Conservation (phyloP, 2,113 vertebrate genomes). For the Butorides virescens region DNA sequence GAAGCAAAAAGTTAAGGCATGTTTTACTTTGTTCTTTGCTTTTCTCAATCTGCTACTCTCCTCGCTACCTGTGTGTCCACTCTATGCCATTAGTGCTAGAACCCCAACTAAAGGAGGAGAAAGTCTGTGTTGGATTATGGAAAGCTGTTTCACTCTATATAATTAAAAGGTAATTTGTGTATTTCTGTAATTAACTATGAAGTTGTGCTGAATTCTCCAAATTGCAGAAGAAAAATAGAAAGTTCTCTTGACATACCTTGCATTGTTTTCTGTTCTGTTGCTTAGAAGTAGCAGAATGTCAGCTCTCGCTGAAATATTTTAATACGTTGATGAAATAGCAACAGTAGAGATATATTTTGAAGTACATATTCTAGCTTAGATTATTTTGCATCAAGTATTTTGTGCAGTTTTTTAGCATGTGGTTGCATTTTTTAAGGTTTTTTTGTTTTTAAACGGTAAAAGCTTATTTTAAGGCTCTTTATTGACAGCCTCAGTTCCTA, state of each 20-base stretch:
- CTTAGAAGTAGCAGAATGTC: not conserved
- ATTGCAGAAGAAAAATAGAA: not conserved
- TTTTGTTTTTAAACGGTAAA: not conserved
- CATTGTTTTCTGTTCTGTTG: not conserved
- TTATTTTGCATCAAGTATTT: not conserved
- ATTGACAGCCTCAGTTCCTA: not conserved
- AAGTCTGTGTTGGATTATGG: conserved; percentile 63
- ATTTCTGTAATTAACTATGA: conserved; percentile 43
- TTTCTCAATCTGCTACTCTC: conserved; percentile 54
- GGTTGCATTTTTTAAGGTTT: not conserved
- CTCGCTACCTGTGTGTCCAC: conserved; percentile 47
- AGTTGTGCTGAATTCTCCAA: conserved; percentile 27
- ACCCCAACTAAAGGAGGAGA: conserved; percentile 55
- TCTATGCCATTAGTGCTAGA: conserved; percentile 62
- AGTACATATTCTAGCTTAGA: not conserved
- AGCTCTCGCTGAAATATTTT: not conserved
- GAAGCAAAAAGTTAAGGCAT: conserved; percentile 40
- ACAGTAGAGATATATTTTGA: not conserved
- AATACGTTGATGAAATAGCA: not conserved
- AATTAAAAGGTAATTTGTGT: conserved; percentile 54
- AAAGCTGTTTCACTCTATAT: conserved; percentile 58
- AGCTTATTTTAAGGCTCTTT: not conserved
- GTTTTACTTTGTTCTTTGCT: conserved; percentile 62
- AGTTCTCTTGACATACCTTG: not conserved
- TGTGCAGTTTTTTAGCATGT: not conserved